A percentile compares a stretch with the other conserved stretches of the same genome.
Conservation (phyloP, 1,140 invertebrate genomes). For the Chelonus insularis region DNA sequence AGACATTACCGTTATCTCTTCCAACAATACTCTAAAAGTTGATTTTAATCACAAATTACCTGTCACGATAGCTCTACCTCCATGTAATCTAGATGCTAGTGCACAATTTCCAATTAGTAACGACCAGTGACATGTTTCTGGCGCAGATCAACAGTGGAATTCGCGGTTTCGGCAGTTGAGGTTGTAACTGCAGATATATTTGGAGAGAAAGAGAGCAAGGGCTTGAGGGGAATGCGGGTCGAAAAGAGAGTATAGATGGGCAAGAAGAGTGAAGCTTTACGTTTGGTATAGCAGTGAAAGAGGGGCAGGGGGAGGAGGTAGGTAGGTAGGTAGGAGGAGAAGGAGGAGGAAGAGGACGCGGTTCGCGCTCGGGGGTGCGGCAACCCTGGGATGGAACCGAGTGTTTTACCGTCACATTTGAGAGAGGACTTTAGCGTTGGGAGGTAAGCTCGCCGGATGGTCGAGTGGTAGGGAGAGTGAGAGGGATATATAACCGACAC, state of each 20-base stretch:
- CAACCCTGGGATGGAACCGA: constrained; percentile 4
- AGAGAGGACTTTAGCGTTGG: constrained; percentile 52
- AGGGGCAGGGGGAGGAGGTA: constrained; percentile 14
- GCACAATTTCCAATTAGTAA: constrained; percentile 11
- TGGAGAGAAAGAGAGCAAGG: constrained; percentile 7
- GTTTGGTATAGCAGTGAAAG: not conserved
- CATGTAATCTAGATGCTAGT: not conserved
- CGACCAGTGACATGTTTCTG: constrained; percentile 1
- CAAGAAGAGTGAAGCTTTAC: constrained; percentile 5
- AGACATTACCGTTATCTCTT: no score
- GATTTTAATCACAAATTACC: not conserved
- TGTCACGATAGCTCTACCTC: not conserved
- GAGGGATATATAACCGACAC: constrained; percentile 37
- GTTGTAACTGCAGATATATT: constrained; percentile 13
- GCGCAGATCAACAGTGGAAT: constrained; percentile 10
- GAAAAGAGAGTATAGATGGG: constrained; percentile 1
- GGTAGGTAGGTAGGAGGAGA: constrained; percentile 27
- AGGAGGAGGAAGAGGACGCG: constrained; percentile 17
- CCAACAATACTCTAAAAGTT: no score
- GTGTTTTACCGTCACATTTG: constrained; percentile 53
- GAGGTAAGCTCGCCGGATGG: constrained; percentile 37
- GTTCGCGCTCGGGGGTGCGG: constrained; percentile 17
- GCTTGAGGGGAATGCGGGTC: no score
- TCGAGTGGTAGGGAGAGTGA: constrained; percentile 12
- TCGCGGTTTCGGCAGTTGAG: constrained; percentile 31